Evolutionary conservation across 1,140 invertebrate genomes (phyloP), one percentile per base, ranked within the genome.

Genomic region (Cydia pomonella): DNA sequence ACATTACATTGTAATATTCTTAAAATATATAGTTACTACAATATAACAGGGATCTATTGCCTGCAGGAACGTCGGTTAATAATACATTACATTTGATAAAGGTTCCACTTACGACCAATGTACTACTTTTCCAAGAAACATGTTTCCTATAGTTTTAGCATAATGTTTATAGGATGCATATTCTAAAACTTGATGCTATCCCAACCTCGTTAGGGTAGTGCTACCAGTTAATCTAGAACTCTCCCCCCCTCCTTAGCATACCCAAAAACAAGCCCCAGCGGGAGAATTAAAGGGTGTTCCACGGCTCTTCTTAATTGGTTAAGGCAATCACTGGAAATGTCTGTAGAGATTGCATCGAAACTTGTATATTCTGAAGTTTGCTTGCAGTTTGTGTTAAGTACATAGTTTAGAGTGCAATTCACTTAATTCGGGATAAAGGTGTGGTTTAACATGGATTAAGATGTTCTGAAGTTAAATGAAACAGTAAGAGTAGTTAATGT

Each of bases 381-480:
- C 64, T 69, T 69, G 25, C 64, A 69, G 64, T 69, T 69, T 69
- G 64, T 69, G 64, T 33, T 69, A 69, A 69, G 27, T 69, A 33
- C 64, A 69, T 69, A 69, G 64, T 69, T 69, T 33, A 38, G 29
- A 69, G 64, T 69, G 64, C 64, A 18, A 41, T 69, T 69, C 27
- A 33, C 64, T 69, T 69, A 69, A 69, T 69, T 33, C 29, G 2
- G 27, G 64, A 41, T 69, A 66, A 66, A 66, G 64, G n/a, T 69
- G 27, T 16, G 29, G 13, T 18, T 69, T 9, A 69, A 69, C 64
- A 69, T 69, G 33, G 64, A 69, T 33, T 69, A 69, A 33, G 53
- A 59, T 18, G 64, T 69, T 18, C 27, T 69, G 27, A 29, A 29
- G 63, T 64, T 29, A 29, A 64, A 33, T 75, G 74, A 82, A 80